These are phyloP conservation scores for Luperina nickerlii DNA, from an alignment of 2,888 invertebrate genomes.

Conservation along the genomic window DNA sequence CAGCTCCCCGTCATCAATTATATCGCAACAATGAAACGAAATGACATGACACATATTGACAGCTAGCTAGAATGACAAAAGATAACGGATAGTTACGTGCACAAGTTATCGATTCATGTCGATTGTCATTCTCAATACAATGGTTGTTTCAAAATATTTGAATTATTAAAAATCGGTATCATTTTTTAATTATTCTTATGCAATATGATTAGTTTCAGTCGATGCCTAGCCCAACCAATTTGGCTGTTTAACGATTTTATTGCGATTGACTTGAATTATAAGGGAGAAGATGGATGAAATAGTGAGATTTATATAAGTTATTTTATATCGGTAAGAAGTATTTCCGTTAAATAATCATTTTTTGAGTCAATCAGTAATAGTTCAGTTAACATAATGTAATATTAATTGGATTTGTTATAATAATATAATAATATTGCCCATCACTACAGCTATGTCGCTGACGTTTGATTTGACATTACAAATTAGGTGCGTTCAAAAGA, in stretches of 20 bases:
- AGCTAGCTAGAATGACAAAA: slow-evolving; percentile 54
- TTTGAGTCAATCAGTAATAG: too few relatives aligned
- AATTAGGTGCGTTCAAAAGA: slow-evolving; percentile 22
- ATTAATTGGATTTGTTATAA: neutral
- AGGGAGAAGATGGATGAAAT: neutral
- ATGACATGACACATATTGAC: slow-evolving; percentile 55
- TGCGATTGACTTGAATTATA: neutral
- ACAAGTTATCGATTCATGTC: slow-evolving; percentile 10
- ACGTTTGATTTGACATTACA: slow-evolving; percentile 18
- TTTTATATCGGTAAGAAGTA: too few relatives aligned
- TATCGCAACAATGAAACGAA: slow-evolving; percentile 65
- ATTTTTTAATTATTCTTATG: neutral
- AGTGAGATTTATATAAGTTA: neutral
- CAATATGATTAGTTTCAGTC: neutral
- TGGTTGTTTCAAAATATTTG: neutral
- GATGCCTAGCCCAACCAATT: neutral
- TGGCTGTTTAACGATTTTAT: neutral
- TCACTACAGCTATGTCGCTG: slow-evolving; percentile 9
- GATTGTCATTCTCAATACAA: neutral
- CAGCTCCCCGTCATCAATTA: slow-evolving; percentile 66
- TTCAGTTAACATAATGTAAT: neutral
- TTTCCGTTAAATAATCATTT: neutral
- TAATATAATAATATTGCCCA: neutral
- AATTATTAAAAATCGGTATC: neutral
- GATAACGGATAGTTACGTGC: slow-evolving; percentile 50